phyloP scores from a whole-genome alignment of 2,113 vertebrate species.

The Poeciliopsis prolifica region DNA sequence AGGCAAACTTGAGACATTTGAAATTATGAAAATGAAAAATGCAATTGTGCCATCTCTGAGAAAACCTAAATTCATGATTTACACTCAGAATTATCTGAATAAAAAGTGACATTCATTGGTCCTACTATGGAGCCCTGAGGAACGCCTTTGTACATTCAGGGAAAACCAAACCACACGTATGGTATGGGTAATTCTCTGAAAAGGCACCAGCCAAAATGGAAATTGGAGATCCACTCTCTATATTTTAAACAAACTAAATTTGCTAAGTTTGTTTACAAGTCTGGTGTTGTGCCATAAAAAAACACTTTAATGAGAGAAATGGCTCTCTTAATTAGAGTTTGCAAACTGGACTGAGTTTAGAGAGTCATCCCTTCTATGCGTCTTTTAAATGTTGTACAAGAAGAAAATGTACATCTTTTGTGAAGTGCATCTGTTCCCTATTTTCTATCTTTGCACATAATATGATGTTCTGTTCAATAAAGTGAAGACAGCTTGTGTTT shows the following conservation, averaged over 20 bases:
- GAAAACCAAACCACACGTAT: too few species aligned
- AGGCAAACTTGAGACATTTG: not conserved
- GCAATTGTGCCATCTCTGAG: not conserved
- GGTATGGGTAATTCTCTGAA: too few species aligned
- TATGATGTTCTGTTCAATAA: not conserved
- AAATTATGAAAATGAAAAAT: not conserved
- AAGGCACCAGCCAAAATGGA: too few species aligned
- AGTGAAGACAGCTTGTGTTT: not conserved
- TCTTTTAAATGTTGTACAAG: not conserved
- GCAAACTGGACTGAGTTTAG: not conserved
- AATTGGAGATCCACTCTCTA: too few species aligned
- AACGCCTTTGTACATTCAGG: too few species aligned
- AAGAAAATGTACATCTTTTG: not conserved
- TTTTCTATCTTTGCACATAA: not conserved
- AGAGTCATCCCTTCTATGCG: not conserved
- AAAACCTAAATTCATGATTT: too few species aligned
- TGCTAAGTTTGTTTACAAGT: not conserved
- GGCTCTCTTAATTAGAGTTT: not conserved
- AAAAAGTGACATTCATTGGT: too few species aligned
- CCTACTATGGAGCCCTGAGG: too few species aligned
- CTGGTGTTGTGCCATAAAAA: too few species aligned
- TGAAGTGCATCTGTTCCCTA: conserved; percentile 7
- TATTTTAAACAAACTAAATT: not conserved
- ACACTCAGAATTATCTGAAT: too few species aligned
- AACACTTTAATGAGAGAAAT: not conserved